phyloP scores from a whole-genome alignment of 2,888 invertebrate species.

The Pollenia angustigena region DNA sequence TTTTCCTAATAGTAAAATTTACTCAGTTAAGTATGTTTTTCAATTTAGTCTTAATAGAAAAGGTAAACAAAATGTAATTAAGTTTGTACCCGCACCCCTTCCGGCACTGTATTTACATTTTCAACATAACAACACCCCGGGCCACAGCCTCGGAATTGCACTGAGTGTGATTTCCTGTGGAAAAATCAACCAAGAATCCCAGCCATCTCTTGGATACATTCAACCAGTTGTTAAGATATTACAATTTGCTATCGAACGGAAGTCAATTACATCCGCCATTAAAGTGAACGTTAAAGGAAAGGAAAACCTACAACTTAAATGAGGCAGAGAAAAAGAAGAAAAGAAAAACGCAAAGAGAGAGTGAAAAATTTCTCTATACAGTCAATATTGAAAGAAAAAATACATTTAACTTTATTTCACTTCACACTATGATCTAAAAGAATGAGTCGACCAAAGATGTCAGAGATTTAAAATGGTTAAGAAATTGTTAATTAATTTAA shows the following conservation, averaged over 20 bases:
- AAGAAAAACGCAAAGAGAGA: not conserved
- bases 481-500: no score
- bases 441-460: not conserved
- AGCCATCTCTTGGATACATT: slow-evolving; percentile 24
- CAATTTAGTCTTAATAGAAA: slow-evolving; percentile 62
- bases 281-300: slow-evolving; percentile 57
- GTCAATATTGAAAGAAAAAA: slow-evolving; percentile 3
- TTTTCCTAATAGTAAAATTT: not conserved
- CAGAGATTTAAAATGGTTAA: not conserved
- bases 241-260: slow-evolving; percentile 53
- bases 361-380: slow-evolving; percentile 18
- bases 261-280: slow-evolving; percentile 74
- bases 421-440: slow-evolving; percentile 6
- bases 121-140: not conserved
- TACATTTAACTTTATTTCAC: no score
- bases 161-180: not conserved
- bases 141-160: not conserved
- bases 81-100: not conserved
- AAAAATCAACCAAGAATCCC: not conserved
- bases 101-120: not conserved
- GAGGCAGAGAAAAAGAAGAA: slow-evolving; percentile 16
- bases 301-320: slow-evolving; percentile 51
- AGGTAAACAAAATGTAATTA: slow-evolving; percentile 69
- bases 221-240: slow-evolving; percentile 55
- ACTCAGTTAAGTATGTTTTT: slow-evolving; percentile 39